These are phyloP conservation scores for Sycophila texana DNA, from an alignment of 2,888 invertebrate species.

Conservation along the genomic window DNA sequence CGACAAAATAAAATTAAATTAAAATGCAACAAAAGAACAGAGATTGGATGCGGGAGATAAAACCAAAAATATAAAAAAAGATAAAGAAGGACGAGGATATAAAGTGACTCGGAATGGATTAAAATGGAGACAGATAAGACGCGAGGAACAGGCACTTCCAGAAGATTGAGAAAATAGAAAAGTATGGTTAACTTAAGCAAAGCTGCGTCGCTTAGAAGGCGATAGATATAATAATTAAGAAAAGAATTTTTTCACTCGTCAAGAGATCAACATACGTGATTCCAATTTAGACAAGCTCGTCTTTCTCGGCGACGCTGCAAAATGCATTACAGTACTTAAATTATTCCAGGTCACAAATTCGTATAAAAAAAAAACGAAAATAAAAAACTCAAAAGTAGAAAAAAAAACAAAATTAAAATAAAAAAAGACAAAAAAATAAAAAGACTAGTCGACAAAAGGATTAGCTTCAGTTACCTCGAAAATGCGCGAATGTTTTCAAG, in stretches of 20 bases:
- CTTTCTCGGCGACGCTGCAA: slow-evolving; percentile 37
- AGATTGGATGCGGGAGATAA: slow-evolving; percentile 14
- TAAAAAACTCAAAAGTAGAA: slow-evolving; percentile 28
- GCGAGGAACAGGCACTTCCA: slow-evolving; percentile 33
- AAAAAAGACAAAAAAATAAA: slow-evolving; percentile 21
- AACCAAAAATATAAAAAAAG: slow-evolving; percentile 10
- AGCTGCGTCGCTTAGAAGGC: slow-evolving; percentile 68
- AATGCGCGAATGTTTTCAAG: slow-evolving; percentile 27
- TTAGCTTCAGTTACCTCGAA: slow-evolving; percentile 18
- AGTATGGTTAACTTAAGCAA: slow-evolving; percentile 72
- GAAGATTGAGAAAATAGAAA: slow-evolving; percentile 26
- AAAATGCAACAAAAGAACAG: slow-evolving; percentile 17
- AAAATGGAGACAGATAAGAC: slow-evolving; percentile 23
- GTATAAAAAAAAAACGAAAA: background rate
- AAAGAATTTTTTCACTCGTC: background rate
- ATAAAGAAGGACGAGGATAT: slow-evolving; percentile 1
- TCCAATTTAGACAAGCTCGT: slow-evolving; percentile 4
- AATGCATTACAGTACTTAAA: slow-evolving; percentile 45
- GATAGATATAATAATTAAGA: slow-evolving; percentile 12
- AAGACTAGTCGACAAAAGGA: slow-evolving; percentile 13
- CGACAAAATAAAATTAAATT: slow-evolving; percentile 19
- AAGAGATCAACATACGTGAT: slow-evolving; percentile 41
- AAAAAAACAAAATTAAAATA: slow-evolving; percentile 2
- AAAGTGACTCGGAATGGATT: slow-evolving; percentile 11
- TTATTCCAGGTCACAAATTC: slow-evolving; percentile 16